Evolutionary conservation across 2,888 invertebrate species (phyloP).

Genomic region (Deroplatys truncata): DNA sequence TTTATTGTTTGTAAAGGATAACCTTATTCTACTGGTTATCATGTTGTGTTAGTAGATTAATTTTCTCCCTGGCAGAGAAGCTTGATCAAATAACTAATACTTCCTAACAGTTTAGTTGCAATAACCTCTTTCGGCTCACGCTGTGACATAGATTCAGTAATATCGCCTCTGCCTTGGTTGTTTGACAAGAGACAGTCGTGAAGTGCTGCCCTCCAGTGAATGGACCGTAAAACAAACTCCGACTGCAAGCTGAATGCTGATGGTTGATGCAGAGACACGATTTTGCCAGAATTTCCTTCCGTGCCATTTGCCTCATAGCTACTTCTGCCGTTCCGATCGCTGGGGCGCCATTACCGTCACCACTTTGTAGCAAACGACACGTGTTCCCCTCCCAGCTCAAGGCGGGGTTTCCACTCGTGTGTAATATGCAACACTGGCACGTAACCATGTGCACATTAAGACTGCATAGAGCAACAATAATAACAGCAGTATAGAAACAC

Average conservation of each 20-base stretch:
- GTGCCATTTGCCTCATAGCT: conserved; percentile 12
- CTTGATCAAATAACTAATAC: too few species aligned
- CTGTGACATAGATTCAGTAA: not conserved
- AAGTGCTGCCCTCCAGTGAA: conserved; percentile 7
- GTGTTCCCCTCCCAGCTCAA: not conserved
- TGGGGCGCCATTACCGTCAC: not conserved
- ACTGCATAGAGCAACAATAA: not conserved
- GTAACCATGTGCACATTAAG: not conserved
- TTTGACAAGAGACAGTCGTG: not conserved
- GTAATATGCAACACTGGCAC: too few species aligned
- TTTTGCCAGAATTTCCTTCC: conserved; percentile 7
- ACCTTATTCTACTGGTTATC: too few species aligned
- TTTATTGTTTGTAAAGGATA: too few species aligned
- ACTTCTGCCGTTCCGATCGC: not conserved
- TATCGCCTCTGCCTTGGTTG: not conserved
- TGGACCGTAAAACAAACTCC: conserved; percentile 13
- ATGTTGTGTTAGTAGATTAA: too few species aligned
- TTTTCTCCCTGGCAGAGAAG: too few species aligned
- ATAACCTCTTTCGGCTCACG: too few species aligned
- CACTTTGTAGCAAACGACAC: not conserved
- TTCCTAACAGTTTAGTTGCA: too few species aligned
- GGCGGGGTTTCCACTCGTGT: not conserved
- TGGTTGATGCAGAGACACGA: not conserved
- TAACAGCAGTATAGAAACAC: not conserved
- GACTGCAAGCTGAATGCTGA: conserved; percentile 2